Evolutionary conservation across 92 coral and sea anemone genomes (phyloP), one percentile per base, ranked within the genome.

Genomic region (Pocillopora grandis): DNA sequence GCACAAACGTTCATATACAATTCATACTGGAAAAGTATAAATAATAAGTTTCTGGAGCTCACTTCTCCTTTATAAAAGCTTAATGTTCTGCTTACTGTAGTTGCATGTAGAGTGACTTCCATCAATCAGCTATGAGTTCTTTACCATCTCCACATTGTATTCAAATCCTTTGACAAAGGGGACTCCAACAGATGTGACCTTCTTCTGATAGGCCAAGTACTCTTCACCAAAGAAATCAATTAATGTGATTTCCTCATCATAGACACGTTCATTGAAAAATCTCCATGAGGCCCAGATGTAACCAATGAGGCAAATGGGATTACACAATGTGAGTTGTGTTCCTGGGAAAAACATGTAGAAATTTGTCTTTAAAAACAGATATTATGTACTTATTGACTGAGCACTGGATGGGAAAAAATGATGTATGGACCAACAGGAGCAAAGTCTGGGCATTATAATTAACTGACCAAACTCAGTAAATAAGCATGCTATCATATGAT

Each of bases 281-380:
- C 78, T 89, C 99, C 99, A 96, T 8, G 98, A 92, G 12, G 98
- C 98, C 77, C 80, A 76, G 31, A 87, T 35, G 62, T 96, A 96
- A 8, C 88, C 98, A 75, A 94, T 71, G 14, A 96, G 84, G 71
- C 99, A 96, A 42, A 94, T 21, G 7, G 99, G 99, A 75, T 96
- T 96, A 62, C 90, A 91, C 10, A 96, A 87, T 10, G 98, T 88
- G 4, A 96, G 74, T 74, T 96, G 99, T 23, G 99, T 96, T 1
- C 98, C 98, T 93, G 64, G 7, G 33, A 56, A 63, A 19, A 10
- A 9, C 19, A 69, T 19, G 21, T 16, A 63, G 75, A 37, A 7
- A 12, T 61, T 66, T 0, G 0, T 7, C 19, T 42, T 42, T 42
- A 42, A 42, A 42, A 42, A 42, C 52, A 42, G 4, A 42, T 42